Conservation (phyloP, 2,888 invertebrate species). For the Trichacis sp. region DNA sequence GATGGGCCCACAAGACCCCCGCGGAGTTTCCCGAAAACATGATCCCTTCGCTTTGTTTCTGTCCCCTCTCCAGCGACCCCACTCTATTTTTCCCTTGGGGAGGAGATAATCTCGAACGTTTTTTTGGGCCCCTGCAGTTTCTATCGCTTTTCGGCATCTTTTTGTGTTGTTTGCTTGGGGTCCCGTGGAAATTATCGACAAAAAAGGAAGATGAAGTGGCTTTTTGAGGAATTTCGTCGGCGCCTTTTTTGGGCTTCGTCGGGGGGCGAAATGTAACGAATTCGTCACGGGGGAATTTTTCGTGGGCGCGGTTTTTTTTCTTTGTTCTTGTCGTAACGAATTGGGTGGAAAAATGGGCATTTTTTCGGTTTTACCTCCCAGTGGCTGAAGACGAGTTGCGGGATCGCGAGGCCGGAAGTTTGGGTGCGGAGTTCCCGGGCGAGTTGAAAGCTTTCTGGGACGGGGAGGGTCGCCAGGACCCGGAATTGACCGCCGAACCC, state of each 20-base stretch:
- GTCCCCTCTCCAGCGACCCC: too few relatives aligned
- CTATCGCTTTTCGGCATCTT: not conserved
- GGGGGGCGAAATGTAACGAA: not conserved
- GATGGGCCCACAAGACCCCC: slow-evolving; percentile 37
- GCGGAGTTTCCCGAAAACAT: slow-evolving; percentile 30
- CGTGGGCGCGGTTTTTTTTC: too few relatives aligned
- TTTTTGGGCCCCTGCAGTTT: not conserved
- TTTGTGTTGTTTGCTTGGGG: not conserved
- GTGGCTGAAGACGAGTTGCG: slow-evolving; percentile 95
- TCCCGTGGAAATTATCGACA: not conserved
- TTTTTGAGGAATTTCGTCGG: not conserved
- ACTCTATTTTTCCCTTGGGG: too few relatives aligned
- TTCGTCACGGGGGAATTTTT: not conserved
- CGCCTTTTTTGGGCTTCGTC: not conserved
- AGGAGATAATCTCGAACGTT: too few relatives aligned
- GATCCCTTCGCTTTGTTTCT: too few relatives aligned
- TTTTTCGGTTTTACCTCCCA: slow-evolving; percentile 85
- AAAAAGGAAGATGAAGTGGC: not conserved
- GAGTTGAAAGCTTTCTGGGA: slow-evolving; percentile 96
- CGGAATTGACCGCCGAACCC: slow-evolving; percentile 89
- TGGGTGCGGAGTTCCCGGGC: slow-evolving; percentile 93
- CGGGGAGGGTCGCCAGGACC: slow-evolving; percentile 91
- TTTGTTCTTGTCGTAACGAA: too few relatives aligned
- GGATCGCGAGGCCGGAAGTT: slow-evolving; percentile 95
- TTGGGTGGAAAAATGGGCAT: too few relatives aligned